A percentile compares a stretch with the other conserved stretches of the same genome.
phyloP scores from a whole-genome alignment of 2,113 vertebrate species.

The Xenopus borealis region DNA sequence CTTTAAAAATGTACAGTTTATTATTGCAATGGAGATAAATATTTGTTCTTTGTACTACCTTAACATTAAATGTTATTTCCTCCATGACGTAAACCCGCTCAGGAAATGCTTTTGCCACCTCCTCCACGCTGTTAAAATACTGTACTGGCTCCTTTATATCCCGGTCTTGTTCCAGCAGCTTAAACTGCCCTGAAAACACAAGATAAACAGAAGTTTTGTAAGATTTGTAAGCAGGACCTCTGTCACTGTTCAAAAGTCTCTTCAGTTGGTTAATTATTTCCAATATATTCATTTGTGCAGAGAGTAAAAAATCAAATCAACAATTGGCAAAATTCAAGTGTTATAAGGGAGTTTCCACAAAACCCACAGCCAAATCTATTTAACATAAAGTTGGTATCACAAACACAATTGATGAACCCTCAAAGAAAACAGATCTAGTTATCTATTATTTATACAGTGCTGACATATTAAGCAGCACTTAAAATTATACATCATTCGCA shows the following conservation, averaged over 20 bases:
- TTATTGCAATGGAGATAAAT: slow-evolving; percentile 59
- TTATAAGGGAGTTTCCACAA: too few species aligned
- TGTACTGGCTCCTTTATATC: slow-evolving; percentile 98
- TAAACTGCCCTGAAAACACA: slow-evolving; percentile 88
- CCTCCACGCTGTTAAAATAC: slow-evolving; percentile 98
- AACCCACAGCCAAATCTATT: too few species aligned
- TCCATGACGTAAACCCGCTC: slow-evolving; percentile 99
- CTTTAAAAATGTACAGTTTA: slow-evolving; percentile 47
- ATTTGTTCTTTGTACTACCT: slow-evolving; percentile 78
- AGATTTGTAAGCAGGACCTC: slow-evolving; percentile 63
- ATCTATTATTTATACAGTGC: too few species aligned
- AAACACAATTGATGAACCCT: too few species aligned
- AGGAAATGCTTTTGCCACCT: slow-evolving; percentile 98
- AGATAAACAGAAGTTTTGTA: slow-evolving; percentile 62
- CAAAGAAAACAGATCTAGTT: too few species aligned
- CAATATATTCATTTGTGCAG: neutral
- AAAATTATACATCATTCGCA: too few species aligned
- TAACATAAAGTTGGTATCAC: too few species aligned
- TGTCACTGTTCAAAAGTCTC: slow-evolving; percentile 59
- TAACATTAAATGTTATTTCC: slow-evolving; percentile 98
- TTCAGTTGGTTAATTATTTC: slow-evolving; percentile 34
- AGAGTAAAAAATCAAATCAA: neutral
- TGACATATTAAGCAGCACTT: too few species aligned
- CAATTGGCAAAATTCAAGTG: slow-evolving; percentile 5
- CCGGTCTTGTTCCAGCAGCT: slow-evolving; percentile 96